Percentiles rank a stretch among this genome's conserved stretches.
These are phyloP conservation scores for Periophthalmus magnuspinnatus DNA, from an alignment of 2,797 vertebrate species.

Conservation along the genomic window DNA sequence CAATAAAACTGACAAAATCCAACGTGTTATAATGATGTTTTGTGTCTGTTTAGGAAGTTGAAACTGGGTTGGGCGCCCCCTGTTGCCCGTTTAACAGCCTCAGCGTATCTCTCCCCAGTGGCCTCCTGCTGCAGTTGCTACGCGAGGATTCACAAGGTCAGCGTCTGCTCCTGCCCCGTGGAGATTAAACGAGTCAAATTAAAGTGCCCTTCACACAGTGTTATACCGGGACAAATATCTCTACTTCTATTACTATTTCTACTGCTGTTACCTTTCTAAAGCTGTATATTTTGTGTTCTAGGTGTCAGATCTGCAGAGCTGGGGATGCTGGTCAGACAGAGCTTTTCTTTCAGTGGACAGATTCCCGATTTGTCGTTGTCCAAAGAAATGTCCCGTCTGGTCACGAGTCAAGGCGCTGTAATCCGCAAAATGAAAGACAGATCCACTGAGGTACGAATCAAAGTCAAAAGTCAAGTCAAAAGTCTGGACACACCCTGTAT, in stretches of 20 bases:
- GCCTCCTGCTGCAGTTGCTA: constrained; percentile 82
- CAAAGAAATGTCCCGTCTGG: constrained; percentile 81
- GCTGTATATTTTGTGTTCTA: constrained; percentile 15
- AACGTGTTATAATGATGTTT: neutral
- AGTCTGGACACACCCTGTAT: too few relatives aligned
- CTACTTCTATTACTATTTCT: neutral
- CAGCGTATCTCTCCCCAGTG: constrained; percentile 83
- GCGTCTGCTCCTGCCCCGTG: constrained; percentile 25
- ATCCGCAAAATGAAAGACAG: constrained; percentile 85
- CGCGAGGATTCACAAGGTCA: constrained; percentile 74
- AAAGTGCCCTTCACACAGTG: neutral
- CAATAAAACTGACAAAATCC: neutral
- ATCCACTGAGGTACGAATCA: constrained; percentile 83
- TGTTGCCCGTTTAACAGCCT: constrained; percentile 72
- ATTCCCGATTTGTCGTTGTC: constrained; percentile 43
- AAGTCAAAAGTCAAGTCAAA: too few relatives aligned
- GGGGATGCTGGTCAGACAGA: constrained; percentile 82
- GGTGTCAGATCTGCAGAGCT: constrained; percentile 34
- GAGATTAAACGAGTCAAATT: neutral
- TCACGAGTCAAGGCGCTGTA: constrained; percentile 86
- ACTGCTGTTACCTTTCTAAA: neutral
- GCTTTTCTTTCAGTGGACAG: constrained; percentile 70
- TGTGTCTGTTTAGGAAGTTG: constrained; percentile 26
- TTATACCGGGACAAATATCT: neutral
- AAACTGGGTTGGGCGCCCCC: constrained; percentile 22